Conservation (phyloP, 2,797 vertebrate species). For the Euphonia xanthogaster region DNA sequence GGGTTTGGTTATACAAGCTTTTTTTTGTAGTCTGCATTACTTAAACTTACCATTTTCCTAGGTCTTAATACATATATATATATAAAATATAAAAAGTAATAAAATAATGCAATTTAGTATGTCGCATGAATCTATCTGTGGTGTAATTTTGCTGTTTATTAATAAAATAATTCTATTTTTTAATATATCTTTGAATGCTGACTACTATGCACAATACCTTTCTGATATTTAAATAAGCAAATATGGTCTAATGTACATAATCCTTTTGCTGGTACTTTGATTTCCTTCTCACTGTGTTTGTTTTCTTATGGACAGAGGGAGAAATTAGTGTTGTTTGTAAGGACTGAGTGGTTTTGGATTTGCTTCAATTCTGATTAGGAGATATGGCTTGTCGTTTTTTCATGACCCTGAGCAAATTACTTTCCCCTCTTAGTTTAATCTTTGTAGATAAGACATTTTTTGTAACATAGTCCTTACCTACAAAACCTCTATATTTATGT, state of each 20-base stretch:
- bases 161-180: background rate
- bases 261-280: background rate
- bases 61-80: background rate
- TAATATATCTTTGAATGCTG: background rate
- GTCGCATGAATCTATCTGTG: background rate
- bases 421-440: background rate
- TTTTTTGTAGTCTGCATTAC: background rate
- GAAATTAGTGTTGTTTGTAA: background rate
- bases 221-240: background rate
- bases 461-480: background rate
- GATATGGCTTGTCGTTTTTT: background rate
- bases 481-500: background rate
- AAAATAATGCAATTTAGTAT: background rate
- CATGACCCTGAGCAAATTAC: background rate
- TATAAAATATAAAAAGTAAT: background rate
- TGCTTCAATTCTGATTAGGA: background rate
- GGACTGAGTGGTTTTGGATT: background rate
- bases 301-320: background rate
- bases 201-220: background rate
- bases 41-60: background rate
- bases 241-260: background rate
- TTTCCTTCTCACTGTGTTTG: background rate
- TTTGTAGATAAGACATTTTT: background rate
- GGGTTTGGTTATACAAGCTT: background rate
- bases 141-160: background rate